These are phyloP conservation scores for Argyresthia goedartella DNA, from an alignment of 2,888 invertebrate genomes.

Conservation along the genomic window DNA sequence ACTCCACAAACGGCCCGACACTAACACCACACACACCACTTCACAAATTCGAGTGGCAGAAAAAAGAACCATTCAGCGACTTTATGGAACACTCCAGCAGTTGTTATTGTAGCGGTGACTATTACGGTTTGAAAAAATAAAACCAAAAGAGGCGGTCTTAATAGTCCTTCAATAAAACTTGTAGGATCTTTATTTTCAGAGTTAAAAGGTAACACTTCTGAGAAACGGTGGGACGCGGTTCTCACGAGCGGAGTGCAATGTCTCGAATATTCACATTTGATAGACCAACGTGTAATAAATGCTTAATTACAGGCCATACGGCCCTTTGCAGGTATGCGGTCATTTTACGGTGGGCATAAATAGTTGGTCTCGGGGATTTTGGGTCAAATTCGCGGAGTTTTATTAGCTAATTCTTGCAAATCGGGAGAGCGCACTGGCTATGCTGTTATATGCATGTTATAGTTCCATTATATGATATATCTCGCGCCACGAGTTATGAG, in stretches of 20 bases:
- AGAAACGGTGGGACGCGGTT: slow-evolving; percentile 42
- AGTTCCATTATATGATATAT: not conserved
- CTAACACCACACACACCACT: not conserved
- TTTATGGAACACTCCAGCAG: slow-evolving; percentile 31
- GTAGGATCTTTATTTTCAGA: slow-evolving; percentile 54
- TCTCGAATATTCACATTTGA: slow-evolving; percentile 38
- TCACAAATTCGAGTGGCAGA: not conserved
- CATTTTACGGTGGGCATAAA: slow-evolving; percentile 50
- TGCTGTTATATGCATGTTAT: not conserved
- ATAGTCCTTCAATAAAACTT: slow-evolving; percentile 54
- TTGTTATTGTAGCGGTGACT: slow-evolving; percentile 11
- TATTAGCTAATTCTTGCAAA: not conserved
- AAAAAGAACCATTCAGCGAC: slow-evolving; percentile 11
- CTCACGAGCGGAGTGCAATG: slow-evolving; percentile 43
- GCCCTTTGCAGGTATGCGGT: slow-evolving; percentile 42
- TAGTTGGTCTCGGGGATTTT: slow-evolving; percentile 4
- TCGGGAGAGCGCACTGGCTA: not conserved
- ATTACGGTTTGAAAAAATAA: slow-evolving; percentile 10
- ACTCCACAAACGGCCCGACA: slow-evolving; percentile 14
- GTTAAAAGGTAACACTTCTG: slow-evolving; percentile 56
- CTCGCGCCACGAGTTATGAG: no score
- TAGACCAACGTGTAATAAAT: slow-evolving; percentile 59
- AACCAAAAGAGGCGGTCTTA: slow-evolving; percentile 35
- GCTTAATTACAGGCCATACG: slow-evolving; percentile 56
- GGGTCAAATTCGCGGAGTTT: not conserved